These are phyloP conservation scores for Disparrhopalites patrizii DNA, from an alignment of 2,888 invertebrate genomes.

Conservation along the genomic window DNA sequence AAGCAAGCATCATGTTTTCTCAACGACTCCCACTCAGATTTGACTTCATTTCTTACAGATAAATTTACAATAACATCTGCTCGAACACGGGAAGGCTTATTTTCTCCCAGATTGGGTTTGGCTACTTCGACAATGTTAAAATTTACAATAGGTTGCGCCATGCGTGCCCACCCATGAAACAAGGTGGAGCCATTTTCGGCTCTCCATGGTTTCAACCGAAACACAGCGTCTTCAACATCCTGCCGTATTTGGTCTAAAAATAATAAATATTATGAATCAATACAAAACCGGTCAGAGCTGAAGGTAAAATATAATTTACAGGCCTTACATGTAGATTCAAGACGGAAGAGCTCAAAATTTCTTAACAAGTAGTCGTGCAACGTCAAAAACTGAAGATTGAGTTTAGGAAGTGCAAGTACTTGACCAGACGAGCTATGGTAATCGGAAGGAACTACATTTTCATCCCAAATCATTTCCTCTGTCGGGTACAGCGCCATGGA, in stretches of 20 bases:
- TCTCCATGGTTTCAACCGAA: slow-evolving; percentile 89
- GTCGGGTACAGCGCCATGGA: slow-evolving; percentile 98
- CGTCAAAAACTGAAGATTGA: slow-evolving; percentile 96
- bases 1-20: slow-evolving; percentile 98
- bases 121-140: slow-evolving; percentile 95
- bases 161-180: slow-evolving; percentile 98
- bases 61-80: slow-evolving; percentile 93
- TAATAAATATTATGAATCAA: neutral
- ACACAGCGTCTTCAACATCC: slow-evolving; percentile 95
- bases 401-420: slow-evolving; percentile 90
- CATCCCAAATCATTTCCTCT: slow-evolving; percentile 98
- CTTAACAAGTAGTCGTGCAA: slow-evolving; percentile 94
- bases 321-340: slow-evolving; percentile 92
- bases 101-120: slow-evolving; percentile 87
- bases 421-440: slow-evolving; percentile 89
- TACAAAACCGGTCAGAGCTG: neutral
- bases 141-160: slow-evolving; percentile 90
- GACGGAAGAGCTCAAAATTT: slow-evolving; percentile 93
- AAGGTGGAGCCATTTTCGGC: slow-evolving; percentile 79
- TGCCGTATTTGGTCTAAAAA: slow-evolving; percentile 89
- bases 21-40: slow-evolving; percentile 93
- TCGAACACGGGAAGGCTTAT: slow-evolving; percentile 88
- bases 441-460: slow-evolving; percentile 96
- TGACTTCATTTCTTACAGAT: slow-evolving; percentile 84
- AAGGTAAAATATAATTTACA: neutral